Evolutionary conservation across 2,797 vertebrate species (phyloP).

Genomic region (Myotis myotis): DNA sequence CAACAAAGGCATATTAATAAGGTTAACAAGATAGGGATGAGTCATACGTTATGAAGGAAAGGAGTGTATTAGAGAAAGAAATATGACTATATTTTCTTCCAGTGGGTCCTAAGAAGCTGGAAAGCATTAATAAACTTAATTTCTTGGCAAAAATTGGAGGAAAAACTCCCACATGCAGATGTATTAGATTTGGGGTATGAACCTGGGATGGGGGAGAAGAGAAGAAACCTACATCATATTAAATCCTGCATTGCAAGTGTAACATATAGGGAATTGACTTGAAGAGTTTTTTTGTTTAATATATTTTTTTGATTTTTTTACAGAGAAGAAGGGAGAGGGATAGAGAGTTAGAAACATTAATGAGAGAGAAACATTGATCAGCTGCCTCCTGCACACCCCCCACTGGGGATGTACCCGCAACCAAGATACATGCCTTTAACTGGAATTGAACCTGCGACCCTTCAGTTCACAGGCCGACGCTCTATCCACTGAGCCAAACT

Average conservation of each 20-base stretch:
- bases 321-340: no score
- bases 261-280: background rate
- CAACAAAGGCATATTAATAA: background rate
- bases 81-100: background rate
- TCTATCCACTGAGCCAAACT: no score
- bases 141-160: background rate
- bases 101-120: background rate
- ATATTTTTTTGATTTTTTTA: no score
- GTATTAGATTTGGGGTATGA: constrained; percentile 14
- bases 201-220: background rate
- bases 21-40: background rate
- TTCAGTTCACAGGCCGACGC: no score
- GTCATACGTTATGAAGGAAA: background rate
- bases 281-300: background rate
- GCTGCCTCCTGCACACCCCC: no score
- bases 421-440: no score
- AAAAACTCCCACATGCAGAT: background rate
- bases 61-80: background rate
- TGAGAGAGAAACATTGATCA: no score
- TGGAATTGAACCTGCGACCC: no score
- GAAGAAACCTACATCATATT: background rate
- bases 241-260: background rate
- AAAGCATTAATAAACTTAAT: background rate
- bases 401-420: no score
- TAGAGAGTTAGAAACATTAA: no score